Evolutionary conservation across 2,797 vertebrate species (phyloP), one percentile per base, ranked within the genome.

Genomic region (Poeciliopsis infans): DNA sequence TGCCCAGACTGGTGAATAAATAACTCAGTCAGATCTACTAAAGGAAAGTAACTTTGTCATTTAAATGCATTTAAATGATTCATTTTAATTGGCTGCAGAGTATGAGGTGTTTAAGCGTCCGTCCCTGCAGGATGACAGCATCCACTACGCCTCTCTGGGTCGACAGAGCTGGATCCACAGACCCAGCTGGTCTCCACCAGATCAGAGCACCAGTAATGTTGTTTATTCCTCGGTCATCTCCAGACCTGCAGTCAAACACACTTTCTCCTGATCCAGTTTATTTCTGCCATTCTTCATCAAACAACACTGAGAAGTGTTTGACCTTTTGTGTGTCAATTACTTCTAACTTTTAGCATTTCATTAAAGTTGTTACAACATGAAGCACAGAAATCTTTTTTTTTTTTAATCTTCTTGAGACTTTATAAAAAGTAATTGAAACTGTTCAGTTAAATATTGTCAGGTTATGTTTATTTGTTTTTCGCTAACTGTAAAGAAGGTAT

Each of bases 141-240:
- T 93, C 80, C 93, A 93, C 36, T 94, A 94, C 2, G 94, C 93
- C 53, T 93, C 90, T 69, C 89, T 94, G 83, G 92, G 92, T 18
- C 89, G 87, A 13, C 92, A 89, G 28, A 90, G 82, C 83, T 93
- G 93, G 94, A 91, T 49, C 72, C 86, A 88, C 33, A 10, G 84
- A 68, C 72, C 87, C 10, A 5, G 20, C 55, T 68, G 74, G 71
- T 81, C 83, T 18, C 83, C 73, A 0, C 51, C 72, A 0, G 81
- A 83, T 18, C 81, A 61, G 69, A 53, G 78, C 46, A 80, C 72
- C 39, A 79, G 89, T 45, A n/a, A 74, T 1, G 90, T 94, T 28
- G 90, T 94, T 84, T 94, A 94, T 80, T 93, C 93, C 0, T 82
- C 90, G 0, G 72, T 94, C 57, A n/a, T 93, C 81, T 85, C 88